Evolutionary conservation across 1,140 invertebrate species (phyloP).

Genomic region (Drosophila quadrilineata): DNA sequence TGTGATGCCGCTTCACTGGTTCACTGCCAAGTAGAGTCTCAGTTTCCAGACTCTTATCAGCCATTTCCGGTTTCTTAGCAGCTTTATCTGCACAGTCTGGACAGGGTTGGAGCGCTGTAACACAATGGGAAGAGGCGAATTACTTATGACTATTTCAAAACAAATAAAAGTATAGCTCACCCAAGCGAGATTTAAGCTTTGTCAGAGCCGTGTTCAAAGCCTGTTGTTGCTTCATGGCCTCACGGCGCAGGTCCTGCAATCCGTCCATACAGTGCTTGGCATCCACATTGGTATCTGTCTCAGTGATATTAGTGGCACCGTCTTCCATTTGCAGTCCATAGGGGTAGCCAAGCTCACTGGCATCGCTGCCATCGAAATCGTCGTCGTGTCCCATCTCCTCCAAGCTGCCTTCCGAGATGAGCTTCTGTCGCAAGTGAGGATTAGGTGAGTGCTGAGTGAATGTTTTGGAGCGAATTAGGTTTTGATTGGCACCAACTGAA

Average conservation of each 20-base stretch:
- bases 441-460: constrained; percentile 85
- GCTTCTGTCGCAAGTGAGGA: constrained; percentile 81
- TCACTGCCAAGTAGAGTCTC: constrained; percentile 63
- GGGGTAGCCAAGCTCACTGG: constrained; percentile 85
- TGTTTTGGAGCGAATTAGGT: constrained; percentile 84
- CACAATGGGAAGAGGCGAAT: background rate
- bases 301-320: constrained; percentile 75
- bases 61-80: constrained; percentile 73
- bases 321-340: constrained; percentile 84
- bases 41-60: constrained; percentile 78
- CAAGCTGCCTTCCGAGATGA: constrained; percentile 85
- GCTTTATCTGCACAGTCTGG: constrained; percentile 64
- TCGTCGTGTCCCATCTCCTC: constrained; percentile 89
- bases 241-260: constrained; percentile 85
- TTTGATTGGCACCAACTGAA: constrained; percentile 49
- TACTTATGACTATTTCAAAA: background rate
- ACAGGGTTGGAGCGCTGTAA: constrained; percentile 56
- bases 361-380: constrained; percentile 83
- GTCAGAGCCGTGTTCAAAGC: constrained; percentile 83
- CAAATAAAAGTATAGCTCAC: constrained; percentile 43
- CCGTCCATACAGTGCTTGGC: constrained; percentile 86
- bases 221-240: constrained; percentile 85
- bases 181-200: constrained; percentile 50
- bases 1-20: constrained; percentile 23
- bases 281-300: constrained; percentile 84